These are phyloP conservation scores for Thaumetopoea pityocampa DNA, from an alignment of 1,140 invertebrate genomes.

Conservation along the genomic window DNA sequence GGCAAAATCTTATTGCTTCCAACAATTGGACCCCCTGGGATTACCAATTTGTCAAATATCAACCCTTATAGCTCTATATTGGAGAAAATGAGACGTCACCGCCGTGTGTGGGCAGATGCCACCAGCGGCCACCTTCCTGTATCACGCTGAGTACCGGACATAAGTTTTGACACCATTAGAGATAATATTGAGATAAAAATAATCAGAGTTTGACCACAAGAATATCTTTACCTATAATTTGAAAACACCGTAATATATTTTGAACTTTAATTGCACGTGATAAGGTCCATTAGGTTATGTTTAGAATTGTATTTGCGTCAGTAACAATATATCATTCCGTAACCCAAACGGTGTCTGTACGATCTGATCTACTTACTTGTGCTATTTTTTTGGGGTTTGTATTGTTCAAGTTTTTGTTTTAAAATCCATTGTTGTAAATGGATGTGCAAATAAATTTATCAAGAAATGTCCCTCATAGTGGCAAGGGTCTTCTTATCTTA, in stretches of 20 bases:
- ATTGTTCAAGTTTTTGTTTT: slow-evolving; percentile 68
- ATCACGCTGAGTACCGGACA: slow-evolving; percentile 63
- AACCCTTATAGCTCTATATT: slow-evolving; percentile 48
- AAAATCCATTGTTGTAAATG: slow-evolving; percentile 33
- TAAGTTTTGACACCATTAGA: slow-evolving; percentile 69
- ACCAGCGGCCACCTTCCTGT: slow-evolving; percentile 66
- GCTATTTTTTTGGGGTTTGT: slow-evolving; percentile 47
- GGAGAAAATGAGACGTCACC: slow-evolving; percentile 57
- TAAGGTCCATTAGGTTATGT: slow-evolving; percentile 13
- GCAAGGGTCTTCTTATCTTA: slow-evolving; percentile 42
- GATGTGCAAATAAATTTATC: slow-evolving; percentile 60
- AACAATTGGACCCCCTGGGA: slow-evolving; percentile 46
- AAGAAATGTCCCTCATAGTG: slow-evolving; percentile 38
- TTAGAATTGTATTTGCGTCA: slow-evolving; percentile 28
- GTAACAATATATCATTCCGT: slow-evolving; percentile 59
- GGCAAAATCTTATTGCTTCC: slow-evolving; percentile 23
- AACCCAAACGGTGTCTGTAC: slow-evolving; percentile 58
- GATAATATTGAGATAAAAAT: slow-evolving; percentile 64
- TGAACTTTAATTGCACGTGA: slow-evolving; percentile 18
- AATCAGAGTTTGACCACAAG: slow-evolving; percentile 67
- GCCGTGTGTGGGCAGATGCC: slow-evolving; percentile 59
- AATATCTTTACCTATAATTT: slow-evolving; percentile 27
- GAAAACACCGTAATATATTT: slow-evolving; percentile 16
- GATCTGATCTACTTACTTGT: slow-evolving; percentile 69
- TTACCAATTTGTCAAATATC: slow-evolving; percentile 60